Base-by-base conservation (phyloP, 2,113 vertebrate genomes). In the Nestor notabilis region DNA sequence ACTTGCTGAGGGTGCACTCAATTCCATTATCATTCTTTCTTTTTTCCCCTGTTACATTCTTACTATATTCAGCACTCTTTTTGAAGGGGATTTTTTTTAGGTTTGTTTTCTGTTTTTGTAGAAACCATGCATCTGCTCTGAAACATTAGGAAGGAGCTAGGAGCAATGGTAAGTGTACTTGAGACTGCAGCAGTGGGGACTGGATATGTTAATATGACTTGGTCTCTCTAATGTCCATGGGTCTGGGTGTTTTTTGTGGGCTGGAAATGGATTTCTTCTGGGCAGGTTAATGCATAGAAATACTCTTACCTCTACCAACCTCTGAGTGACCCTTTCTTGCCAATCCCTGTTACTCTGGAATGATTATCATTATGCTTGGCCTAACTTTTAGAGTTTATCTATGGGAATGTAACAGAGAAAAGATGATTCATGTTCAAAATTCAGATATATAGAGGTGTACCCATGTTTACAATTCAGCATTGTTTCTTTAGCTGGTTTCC, bases 291-390 rank as follows among this genome's bases (percentile, higher is more conserved):
- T 55, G 11, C 10, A 90, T 68, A 46, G 25, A 64, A 83, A 55
- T 29, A 35, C 2, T 3, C 1, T 35, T 91, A 69, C 12, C 11
- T 76, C n/a, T 80, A 3, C 5, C 20, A 66, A 3, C 0, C 1
- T 61, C 37, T 58, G 13, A 81, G 11, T 58, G 28, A 37, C 7
- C 14, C 4, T 56, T 86, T 74, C 52, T 86, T 84, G 46, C 7
- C 9, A 68, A 10, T 19, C 10, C 8, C 5, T 43, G 11, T 23
- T 74, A 15, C 14, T n/a, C 28, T 83, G 31, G 5, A 19, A 49
- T 21, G 3, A 41, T 69, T 79, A 39, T 37, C 6, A 2, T 87
- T 46, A 41, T 20, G 23, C 23, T 88, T 70, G 33, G 7, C 44
- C 65, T 49, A 12, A 41, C 39, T 65, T 90, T 80, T 56, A 58